phyloP scores from a whole-genome alignment of 2,888 invertebrate species.

The Ectropis crepuscularia region DNA sequence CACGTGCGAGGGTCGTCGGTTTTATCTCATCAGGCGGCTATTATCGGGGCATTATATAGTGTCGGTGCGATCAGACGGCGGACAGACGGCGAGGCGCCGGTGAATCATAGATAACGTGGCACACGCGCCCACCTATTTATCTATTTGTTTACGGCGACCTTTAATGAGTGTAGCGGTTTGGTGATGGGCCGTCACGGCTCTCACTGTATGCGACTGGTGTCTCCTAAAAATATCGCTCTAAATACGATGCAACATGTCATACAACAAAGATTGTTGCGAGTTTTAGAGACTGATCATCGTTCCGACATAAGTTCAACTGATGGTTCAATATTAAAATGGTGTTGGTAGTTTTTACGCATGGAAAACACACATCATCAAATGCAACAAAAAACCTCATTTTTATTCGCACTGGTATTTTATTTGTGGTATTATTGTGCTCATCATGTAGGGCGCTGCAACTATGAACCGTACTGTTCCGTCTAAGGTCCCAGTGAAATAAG shows the following conservation, averaged over 20 bases:
- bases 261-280: no score
- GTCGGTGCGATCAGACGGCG: slow-evolving; percentile 74
- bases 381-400: no score
- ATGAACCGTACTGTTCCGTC: no score
- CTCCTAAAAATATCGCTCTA: slow-evolving; percentile 61
- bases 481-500: no score
- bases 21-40: slow-evolving; percentile 74
- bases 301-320: no score
- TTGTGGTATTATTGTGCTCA: no score
- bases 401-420: no score
- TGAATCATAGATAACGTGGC: slow-evolving; percentile 79
- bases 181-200: slow-evolving; percentile 65
- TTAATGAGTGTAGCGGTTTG: slow-evolving; percentile 71
- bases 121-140: slow-evolving; percentile 75
- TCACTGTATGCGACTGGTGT: slow-evolving; percentile 52
- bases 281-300: no score
- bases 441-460: no score
- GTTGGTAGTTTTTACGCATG: no score
- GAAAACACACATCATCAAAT: no score
- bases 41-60: slow-evolving; percentile 75
- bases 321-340: no score
- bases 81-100: slow-evolving; percentile 80
- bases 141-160: slow-evolving; percentile 78
- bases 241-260: background rate
- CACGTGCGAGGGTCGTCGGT: slow-evolving; percentile 64